Evolutionary conservation across 2,888 invertebrate species (phyloP).

Genomic region (Drosophila monieri): DNA sequence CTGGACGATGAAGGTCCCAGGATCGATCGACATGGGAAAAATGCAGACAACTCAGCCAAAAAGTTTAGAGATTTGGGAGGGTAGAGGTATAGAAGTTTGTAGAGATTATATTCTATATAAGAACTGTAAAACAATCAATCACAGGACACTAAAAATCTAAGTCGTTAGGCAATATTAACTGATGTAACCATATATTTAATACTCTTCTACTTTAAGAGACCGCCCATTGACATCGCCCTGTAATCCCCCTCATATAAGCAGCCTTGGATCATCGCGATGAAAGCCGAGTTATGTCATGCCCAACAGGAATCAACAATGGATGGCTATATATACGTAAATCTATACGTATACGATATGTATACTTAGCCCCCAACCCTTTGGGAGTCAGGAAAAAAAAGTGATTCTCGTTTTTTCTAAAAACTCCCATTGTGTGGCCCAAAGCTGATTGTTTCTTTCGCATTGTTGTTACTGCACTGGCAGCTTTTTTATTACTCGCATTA

Average conservation of each 20-base stretch:
- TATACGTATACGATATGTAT: background rate
- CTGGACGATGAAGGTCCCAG: slow-evolving; percentile 15
- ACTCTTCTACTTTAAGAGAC: slow-evolving; percentile 9
- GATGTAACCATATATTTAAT: background rate
- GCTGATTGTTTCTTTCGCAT: slow-evolving; percentile 59
- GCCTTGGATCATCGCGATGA: slow-evolving; percentile 56
- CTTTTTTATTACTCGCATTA: slow-evolving; percentile 46
- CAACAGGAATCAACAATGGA: slow-evolving; percentile 32
- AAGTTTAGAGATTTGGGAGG: background rate
- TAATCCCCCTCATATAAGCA: slow-evolving; percentile 37
- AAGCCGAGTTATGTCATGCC: slow-evolving; percentile 54
- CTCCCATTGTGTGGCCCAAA: slow-evolving; percentile 59
- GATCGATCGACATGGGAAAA: slow-evolving; percentile 4
- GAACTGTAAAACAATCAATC: too few species aligned
- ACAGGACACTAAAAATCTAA: too few species aligned
- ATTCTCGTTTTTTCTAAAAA: slow-evolving; percentile 38
- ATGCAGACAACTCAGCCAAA: background rate
- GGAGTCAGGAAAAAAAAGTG: slow-evolving; percentile 19
- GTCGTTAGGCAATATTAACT: background rate
- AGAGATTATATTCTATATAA: too few species aligned
- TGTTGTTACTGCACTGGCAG: slow-evolving; percentile 35
- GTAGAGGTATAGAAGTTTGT: too few species aligned
- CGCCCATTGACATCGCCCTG: slow-evolving; percentile 28
- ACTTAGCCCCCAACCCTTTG: slow-evolving; percentile 13
- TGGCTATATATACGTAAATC: slow-evolving; percentile 5